Conservation (phyloP, 2,888 invertebrate genomes). For the Hofmannophila pseudospretella region DNA sequence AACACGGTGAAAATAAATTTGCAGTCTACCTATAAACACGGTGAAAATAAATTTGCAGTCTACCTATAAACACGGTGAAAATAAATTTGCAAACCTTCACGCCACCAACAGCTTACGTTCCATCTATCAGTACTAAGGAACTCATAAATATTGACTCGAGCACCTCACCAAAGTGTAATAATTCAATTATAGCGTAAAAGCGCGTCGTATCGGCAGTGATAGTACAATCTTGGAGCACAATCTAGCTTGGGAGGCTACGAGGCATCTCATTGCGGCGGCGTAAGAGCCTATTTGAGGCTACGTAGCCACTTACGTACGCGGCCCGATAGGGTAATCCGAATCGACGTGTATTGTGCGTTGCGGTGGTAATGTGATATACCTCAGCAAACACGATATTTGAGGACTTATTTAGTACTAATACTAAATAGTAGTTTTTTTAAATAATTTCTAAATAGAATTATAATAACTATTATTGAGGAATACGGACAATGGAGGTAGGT, state of each 20-base stretch:
- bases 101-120: conserved; percentile 17
- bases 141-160: conserved; percentile 43
- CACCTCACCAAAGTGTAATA: conserved; percentile 43
- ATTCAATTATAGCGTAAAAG: conserved; percentile 64
- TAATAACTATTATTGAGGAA: too few species aligned
- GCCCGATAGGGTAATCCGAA: conserved; percentile 68
- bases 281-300: conserved; percentile 69
- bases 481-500: too few species aligned
- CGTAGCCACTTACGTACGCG: conserved; percentile 58
- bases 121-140: conserved; percentile 23
- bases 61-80: background rate
- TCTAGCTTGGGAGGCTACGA: conserved; percentile 58
- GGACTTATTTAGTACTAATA: background rate
- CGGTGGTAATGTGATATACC: conserved; percentile 6
- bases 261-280: conserved; percentile 60
- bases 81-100: background rate
- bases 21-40: too few species aligned
- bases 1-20: too few species aligned
- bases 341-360: conserved; percentile 56
- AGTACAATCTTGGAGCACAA: conserved; percentile 58
- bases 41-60: too few species aligned
- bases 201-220: conserved; percentile 55
- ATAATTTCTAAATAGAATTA: too few species aligned
- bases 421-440: too few species aligned
- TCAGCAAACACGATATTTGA: background rate